These are phyloP conservation scores for Nothobranchius furzeri DNA, from an alignment of 2,113 vertebrate species.

Conservation along the genomic window DNA sequence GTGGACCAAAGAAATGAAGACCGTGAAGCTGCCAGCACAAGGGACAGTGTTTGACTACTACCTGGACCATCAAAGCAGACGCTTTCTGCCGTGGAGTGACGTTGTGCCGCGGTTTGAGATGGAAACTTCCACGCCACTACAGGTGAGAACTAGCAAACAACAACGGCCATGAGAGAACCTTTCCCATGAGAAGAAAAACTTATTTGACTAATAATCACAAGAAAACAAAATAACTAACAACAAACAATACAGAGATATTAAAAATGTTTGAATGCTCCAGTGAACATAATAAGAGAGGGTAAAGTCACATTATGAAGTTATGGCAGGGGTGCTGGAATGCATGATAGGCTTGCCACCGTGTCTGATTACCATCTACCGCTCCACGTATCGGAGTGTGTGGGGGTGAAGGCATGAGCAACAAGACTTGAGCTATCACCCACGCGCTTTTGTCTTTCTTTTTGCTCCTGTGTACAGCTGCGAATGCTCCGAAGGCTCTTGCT, in stretches of 20 bases:
- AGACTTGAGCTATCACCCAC: conserved; percentile 76
- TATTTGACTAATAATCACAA: conserved; percentile 43
- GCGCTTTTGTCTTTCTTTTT: conserved; percentile 75
- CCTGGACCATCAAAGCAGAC: conserved; percentile 79
- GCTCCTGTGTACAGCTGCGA: conserved; percentile 73
- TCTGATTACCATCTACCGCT: conserved; percentile 74
- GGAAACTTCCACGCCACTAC: conserved; percentile 71
- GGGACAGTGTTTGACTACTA: conserved; percentile 88
- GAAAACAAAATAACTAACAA: conserved; percentile 64
- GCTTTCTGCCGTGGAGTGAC: conserved; percentile 79
- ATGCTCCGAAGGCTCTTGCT: conserved; percentile 75
- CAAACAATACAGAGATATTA: conserved; percentile 69
- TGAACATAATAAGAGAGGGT: conserved; percentile 75
- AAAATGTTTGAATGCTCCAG: conserved; percentile 65
- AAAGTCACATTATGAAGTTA: conserved; percentile 71
- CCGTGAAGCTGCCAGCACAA: conserved; percentile 79
- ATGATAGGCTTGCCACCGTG: conserved; percentile 74
- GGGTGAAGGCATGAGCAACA: conserved; percentile 75
- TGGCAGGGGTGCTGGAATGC: conserved; percentile 67
- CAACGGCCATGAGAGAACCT: neutral
- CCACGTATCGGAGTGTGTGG: conserved; percentile 71
- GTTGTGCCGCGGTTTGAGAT: conserved; percentile 73
- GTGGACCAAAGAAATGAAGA: conserved; percentile 85
- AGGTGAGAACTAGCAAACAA: conserved; percentile 46
- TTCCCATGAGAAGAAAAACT: conserved; percentile 15